Conservation (phyloP, 1,140 invertebrate genomes). For the Polyergus mexicanus region DNA sequence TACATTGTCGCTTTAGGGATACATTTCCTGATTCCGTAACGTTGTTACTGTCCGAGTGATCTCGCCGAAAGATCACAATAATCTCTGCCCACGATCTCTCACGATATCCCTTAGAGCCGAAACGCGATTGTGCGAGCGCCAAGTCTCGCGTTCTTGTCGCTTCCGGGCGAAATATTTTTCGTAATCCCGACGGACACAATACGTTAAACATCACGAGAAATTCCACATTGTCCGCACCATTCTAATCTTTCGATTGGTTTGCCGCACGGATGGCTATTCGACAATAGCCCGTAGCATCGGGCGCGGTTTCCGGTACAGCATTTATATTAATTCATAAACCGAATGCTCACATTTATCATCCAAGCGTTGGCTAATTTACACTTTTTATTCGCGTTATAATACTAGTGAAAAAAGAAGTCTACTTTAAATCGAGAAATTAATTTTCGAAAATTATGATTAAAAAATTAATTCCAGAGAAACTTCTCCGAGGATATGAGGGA, state of each 20-base stretch:
- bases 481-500: neutral
- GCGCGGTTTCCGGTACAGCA: conserved; percentile 47
- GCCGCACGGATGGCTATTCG: conserved; percentile 50
- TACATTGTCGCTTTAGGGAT: conserved; percentile 64
- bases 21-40: conserved; percentile 50
- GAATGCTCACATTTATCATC: neutral
- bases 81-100: conserved; percentile 62
- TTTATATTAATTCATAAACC: conserved; percentile 10
- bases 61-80: conserved; percentile 47
- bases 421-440: neutral
- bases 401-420: neutral
- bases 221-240: conserved; percentile 41
- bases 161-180: conserved; percentile 47
- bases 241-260: conserved; percentile 47
- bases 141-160: conserved; percentile 43
- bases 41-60: conserved; percentile 47
- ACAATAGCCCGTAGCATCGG: conserved; percentile 54
- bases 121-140: conserved; percentile 46
- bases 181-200: conserved; percentile 45
- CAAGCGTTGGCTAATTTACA: neutral
- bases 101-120: conserved; percentile 52
- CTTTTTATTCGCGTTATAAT: neutral
- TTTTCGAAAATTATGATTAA: neutral
- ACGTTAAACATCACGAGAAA: conserved; percentile 41
- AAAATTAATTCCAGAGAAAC: neutral